Percentiles rank a stretch among this genome's conserved stretches.
These are phyloP conservation scores for Bombus affinis DNA, from an alignment of 1,140 invertebrate species.

Conservation along the genomic window DNA sequence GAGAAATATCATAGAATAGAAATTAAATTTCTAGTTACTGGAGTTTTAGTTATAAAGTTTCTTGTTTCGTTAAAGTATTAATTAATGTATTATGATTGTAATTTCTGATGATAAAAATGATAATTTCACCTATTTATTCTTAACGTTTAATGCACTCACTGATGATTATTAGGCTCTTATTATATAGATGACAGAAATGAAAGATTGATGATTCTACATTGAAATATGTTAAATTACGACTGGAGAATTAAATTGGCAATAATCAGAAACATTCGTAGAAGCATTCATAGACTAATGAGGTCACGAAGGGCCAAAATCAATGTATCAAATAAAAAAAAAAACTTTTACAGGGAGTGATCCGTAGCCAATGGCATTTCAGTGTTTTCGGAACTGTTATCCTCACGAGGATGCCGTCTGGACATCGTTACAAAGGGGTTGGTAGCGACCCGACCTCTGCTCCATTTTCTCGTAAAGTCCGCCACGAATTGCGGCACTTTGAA, in stretches of 20 bases:
- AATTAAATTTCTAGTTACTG: neutral
- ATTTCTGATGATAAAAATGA: neutral
- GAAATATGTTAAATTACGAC: neutral
- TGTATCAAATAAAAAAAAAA: neutral
- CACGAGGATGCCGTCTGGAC: neutral
- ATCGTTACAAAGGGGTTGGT: neutral
- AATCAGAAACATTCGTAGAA: neutral
- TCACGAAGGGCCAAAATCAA: neutral
- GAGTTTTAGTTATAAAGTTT: too few relatives aligned
- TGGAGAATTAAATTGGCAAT: too few relatives aligned
- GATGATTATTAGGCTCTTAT: too few relatives aligned
- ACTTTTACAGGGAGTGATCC: neutral
- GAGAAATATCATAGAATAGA: neutral
- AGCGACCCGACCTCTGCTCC: neutral
- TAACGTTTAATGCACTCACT: too few relatives aligned
- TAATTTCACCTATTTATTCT: neutral
- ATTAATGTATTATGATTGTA: neutral
- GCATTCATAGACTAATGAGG: neutral
- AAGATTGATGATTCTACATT: neutral
- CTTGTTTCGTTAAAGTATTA: too few relatives aligned
- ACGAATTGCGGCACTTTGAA: neutral
- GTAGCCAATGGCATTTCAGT: constrained; percentile 35
- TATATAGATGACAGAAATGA: neutral
- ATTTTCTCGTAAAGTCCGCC: neutral
- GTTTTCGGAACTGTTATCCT: constrained; percentile 19